Evolutionary conservation across 2,797 vertebrate genomes (phyloP).

Genomic region (Hirundo rustica): DNA sequence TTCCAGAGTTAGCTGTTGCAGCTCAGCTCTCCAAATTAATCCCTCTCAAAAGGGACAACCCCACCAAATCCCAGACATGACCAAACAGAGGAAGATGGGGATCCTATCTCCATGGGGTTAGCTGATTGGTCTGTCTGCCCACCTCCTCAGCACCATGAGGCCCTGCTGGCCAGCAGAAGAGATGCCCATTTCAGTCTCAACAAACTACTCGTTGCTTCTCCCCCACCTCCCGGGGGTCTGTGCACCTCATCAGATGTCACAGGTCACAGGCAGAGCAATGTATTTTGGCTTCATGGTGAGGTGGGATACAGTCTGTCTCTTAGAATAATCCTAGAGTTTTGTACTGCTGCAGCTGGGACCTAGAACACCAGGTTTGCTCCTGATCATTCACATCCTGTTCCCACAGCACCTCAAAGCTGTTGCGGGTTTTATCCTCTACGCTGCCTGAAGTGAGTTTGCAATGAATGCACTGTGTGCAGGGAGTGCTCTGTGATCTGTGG

Average conservation of each 20-base stretch:
- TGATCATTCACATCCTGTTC: rapidly evolving
- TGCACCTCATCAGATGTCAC: background rate
- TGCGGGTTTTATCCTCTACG: background rate
- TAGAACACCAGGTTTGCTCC: background rate
- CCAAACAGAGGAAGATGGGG: background rate
- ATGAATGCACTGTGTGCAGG: background rate
- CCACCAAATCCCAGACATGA: background rate
- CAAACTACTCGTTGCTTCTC: background rate
- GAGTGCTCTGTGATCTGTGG: background rate
- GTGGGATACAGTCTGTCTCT: background rate
- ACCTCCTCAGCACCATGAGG: background rate
- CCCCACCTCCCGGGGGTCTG: background rate
- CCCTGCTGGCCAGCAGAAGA: background rate
- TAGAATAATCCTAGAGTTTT: background rate
- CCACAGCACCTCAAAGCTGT: rapidly evolving
- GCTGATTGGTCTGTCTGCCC: background rate
- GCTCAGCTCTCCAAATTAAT: background rate
- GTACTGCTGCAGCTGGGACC: background rate
- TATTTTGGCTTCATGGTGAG: background rate
- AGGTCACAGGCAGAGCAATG: background rate
- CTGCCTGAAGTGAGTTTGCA: background rate
- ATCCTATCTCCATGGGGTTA: background rate
- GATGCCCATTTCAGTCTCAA: background rate
- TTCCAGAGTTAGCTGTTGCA: background rate
- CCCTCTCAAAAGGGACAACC: background rate